Conservation (phyloP, 2,113 vertebrate species). For the Strix uralensis region DNA sequence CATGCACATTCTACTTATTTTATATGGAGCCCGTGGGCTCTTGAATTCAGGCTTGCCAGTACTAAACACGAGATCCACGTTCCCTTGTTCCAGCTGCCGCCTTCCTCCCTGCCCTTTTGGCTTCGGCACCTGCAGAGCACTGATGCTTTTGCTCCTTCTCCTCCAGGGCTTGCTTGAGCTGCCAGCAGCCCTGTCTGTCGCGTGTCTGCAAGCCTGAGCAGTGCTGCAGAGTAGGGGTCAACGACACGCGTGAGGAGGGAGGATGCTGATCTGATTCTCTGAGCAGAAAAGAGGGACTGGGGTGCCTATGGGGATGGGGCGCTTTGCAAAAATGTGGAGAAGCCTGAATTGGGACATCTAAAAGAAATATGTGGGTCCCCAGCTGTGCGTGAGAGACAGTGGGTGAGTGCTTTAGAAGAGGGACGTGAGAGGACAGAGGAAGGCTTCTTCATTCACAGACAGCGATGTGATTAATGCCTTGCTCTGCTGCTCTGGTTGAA, state of each 20-base stretch:
- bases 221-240: neutral
- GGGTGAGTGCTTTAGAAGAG: neutral
- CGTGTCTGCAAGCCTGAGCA: neutral
- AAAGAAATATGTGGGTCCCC: neutral
- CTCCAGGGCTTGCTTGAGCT: neutral
- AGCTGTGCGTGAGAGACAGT: neutral
- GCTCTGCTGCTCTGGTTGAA: neutral
- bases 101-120: neutral
- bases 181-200: no score
- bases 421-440: neutral
- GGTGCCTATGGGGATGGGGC: neutral
- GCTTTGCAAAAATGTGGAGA: neutral
- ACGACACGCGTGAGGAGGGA: accelerated
- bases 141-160: neutral
- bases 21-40: neutral
- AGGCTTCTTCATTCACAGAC: neutral
- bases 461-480: neutral
- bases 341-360: neutral
- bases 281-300: neutral
- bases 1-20: accelerated
- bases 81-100: neutral
- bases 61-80: neutral
- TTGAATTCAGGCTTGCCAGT: neutral
- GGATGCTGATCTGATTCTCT: neutral
- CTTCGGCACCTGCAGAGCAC: neutral